Base-by-base conservation (phyloP, 2,797 vertebrate genomes). In the Lateolabrax maculatus region DNA sequence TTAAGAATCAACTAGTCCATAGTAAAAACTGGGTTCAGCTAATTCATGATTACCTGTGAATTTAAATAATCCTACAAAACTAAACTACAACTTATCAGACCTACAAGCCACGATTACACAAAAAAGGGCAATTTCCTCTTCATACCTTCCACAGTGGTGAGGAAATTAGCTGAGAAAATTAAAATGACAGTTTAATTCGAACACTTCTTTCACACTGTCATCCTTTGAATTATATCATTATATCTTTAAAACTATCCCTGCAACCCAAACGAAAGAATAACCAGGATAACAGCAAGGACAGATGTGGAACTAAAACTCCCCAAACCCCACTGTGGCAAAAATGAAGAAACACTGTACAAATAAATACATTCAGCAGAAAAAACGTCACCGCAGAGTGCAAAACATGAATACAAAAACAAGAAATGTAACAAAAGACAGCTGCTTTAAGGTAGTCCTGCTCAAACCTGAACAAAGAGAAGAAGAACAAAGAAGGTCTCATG, bases 281-380 rank as follows among this genome's bases (percentile, higher is more conserved):
- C 7, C 3, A n/a, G 2, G 1, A 44, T 5, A 39, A 37, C 61
- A 46, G 2, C 23, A 37, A 61, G 9, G 3, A 46, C 13, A 29
- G 12, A 31, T 15, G 36, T 41, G 37, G 6, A 19, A 39, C 5
- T 6, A 6, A 2, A 43, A 41, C 21, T 41, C 67, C 10, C 67
- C 10, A 27, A 36, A 25, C 51, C 60, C 21, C 19, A 16, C 4
- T 21, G 34, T 12, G 19, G 8, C 10, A 64, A 0, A 7, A 36
- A 36, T 3, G 2, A 53, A 12, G 15, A 41, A 37, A 79, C 10
- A 53, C 55, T 71, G 48, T 75, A 71, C 57, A 80, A 77, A 69
- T 77, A 77, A 69, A 80, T 77, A 80, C 44, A 52, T 64, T 58
- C 15, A 52, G 49, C 49, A 72, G 56, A 48, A 49, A 66, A 63